Conservation (phyloP, 2,797 vertebrate genomes). For the Periparus ater region DNA sequence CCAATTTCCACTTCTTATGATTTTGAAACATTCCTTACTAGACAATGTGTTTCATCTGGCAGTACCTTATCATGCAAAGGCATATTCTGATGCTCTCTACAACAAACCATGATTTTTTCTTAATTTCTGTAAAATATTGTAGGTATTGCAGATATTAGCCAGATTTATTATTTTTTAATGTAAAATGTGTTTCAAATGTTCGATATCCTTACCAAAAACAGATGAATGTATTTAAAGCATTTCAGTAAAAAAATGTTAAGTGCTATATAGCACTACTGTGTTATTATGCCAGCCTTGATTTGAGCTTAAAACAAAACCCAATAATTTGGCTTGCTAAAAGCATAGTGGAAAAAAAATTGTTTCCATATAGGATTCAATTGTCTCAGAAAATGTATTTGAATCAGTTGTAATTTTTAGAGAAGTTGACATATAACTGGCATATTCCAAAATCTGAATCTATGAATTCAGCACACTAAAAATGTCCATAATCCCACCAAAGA, state of each 20-base stretch:
- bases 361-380: not conserved
- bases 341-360: not conserved
- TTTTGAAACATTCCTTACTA: not conserved
- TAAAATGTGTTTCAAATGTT: not conserved
- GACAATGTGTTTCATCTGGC: not conserved
- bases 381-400: not conserved
- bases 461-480: not conserved
- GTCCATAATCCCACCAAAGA: not conserved
- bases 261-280: rapidly evolving
- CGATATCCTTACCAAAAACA: not conserved
- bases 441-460: not conserved
- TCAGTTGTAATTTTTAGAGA: not conserved
- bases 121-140: not conserved
- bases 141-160: not conserved
- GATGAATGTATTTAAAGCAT: not conserved
- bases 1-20: not conserved
- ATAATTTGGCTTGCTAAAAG: not conserved
- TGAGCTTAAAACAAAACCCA: not conserved
- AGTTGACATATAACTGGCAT: not conserved
- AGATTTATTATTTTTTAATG: not conserved
- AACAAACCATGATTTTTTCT: not conserved
- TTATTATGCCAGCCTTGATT: not conserved
- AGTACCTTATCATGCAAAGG: not conserved
- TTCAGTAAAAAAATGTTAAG: not conserved
- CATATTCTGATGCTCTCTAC: not conserved